A percentile compares a stretch with the other conserved stretches of the same genome.
phyloP scores from a whole-genome alignment of 2,888 invertebrate genomes.

The Tetrapedia diversipes region DNA sequence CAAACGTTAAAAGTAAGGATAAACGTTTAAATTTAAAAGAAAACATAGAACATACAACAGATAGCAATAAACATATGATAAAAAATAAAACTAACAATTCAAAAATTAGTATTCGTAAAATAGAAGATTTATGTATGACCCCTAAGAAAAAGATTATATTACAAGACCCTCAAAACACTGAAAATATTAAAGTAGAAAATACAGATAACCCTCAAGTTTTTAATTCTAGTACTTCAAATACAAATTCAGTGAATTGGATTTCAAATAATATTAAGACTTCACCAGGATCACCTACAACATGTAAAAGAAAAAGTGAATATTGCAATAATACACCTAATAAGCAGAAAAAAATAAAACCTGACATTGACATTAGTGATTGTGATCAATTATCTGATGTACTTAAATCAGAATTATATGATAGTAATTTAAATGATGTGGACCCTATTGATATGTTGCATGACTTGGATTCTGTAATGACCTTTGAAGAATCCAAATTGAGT shows the following conservation, averaged over 20 bases:
- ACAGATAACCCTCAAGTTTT: background rate
- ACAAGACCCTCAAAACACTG: background rate
- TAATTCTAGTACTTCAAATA: background rate
- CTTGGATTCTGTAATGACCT: slow-evolving; percentile 50
- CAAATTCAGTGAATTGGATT: background rate
- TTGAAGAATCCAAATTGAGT: slow-evolving; percentile 49
- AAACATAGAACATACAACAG: background rate
- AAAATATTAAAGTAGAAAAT: slow-evolving; percentile 11
- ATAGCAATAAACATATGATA: background rate
- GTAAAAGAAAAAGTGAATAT: background rate
- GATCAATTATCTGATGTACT: slow-evolving; percentile 43
- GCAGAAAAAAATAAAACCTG: slow-evolving; percentile 29
- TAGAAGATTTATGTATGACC: slow-evolving; percentile 28
- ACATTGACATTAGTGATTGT: slow-evolving; percentile 25
- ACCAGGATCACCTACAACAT: background rate
- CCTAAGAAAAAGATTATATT: background rate
- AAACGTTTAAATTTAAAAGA: background rate
- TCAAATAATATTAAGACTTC: background rate
- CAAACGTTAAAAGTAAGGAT: background rate
- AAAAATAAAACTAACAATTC: background rate
- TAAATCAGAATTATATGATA: slow-evolving; percentile 52
- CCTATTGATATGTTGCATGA: slow-evolving; percentile 64
- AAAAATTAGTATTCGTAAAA: slow-evolving; percentile 22
- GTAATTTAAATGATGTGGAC: slow-evolving; percentile 52
- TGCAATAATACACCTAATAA: background rate